A percentile compares a stretch with the other conserved stretches of the same genome.
Evolutionary conservation across 2,113 vertebrate genomes (phyloP).

Genomic region (Tragulus kanchil): DNA sequence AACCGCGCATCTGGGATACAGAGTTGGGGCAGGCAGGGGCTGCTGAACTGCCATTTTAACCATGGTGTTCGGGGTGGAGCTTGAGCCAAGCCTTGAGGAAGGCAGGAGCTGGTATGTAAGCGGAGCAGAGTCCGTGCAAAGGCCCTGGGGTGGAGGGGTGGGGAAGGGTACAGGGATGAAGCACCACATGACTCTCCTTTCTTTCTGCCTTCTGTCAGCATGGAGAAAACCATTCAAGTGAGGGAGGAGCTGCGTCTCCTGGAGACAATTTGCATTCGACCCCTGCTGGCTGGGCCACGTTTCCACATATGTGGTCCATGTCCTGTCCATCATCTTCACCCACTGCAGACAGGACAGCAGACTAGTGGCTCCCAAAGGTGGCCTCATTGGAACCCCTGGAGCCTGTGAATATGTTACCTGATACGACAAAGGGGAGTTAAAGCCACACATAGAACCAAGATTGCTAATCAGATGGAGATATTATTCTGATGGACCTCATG

Average conservation of each 20-base stretch:
- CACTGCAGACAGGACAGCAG: rapidly evolving
- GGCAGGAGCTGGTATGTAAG: neutral
- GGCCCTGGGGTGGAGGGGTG: neutral
- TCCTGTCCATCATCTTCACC: neutral
- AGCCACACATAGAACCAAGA: no score
- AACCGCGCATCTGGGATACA: neutral
- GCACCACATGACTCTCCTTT: neutral
- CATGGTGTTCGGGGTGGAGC: neutral
- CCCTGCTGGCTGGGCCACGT: neutral
- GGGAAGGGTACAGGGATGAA: rapidly evolving
- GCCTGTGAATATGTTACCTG: neutral
- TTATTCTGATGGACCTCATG: neutral
- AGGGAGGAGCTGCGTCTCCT: neutral
- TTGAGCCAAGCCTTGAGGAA: neutral
- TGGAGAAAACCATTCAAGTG: neutral
- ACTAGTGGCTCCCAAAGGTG: neutral
- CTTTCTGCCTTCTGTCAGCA: neutral
- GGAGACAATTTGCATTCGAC: rapidly evolving
- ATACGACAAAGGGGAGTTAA: neutral
- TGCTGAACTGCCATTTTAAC: neutral
- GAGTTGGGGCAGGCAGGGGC: neutral
- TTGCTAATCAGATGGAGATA: neutral
- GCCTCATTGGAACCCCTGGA: no score
- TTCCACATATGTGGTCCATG: neutral
- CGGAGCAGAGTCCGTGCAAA: neutral